Conservation (phyloP, 2,888 invertebrate genomes). For the Toxonevra muliebris region DNA sequence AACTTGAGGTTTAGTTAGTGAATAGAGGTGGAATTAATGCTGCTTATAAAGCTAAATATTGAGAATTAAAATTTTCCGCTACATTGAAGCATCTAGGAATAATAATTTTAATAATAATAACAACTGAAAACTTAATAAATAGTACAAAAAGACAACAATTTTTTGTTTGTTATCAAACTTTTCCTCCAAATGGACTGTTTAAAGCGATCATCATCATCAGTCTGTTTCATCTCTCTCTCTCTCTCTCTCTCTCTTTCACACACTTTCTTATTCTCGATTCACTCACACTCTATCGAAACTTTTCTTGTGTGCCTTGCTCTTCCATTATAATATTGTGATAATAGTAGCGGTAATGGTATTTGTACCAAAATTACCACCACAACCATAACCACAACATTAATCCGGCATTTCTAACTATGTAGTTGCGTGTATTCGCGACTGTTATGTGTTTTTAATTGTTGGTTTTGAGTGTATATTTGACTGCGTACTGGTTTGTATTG, state of each 20-base stretch:
- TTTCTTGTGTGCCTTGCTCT: background rate
- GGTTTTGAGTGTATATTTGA: background rate
- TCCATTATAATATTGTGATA: background rate
- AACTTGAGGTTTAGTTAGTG: too few relatives aligned
- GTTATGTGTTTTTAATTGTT: background rate
- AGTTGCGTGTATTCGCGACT: background rate
- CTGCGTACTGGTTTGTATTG: background rate
- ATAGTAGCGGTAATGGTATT: background rate
- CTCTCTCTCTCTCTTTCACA: conserved; percentile 21
- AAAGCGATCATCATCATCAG: conserved; percentile 43
- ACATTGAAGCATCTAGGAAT: too few relatives aligned
- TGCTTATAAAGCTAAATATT: too few relatives aligned
- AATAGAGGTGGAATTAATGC: too few relatives aligned
- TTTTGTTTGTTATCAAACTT: background rate
- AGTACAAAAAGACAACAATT: too few relatives aligned
- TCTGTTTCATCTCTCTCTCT: conserved; percentile 55
- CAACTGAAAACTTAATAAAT: too few relatives aligned
- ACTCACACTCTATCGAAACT: background rate
- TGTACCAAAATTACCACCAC: background rate
- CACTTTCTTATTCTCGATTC: background rate
- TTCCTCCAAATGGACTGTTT: background rate
- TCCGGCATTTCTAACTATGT: background rate
- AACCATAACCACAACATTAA: background rate
- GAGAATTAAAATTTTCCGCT: too few relatives aligned
- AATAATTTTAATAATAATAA: too few relatives aligned